Base-by-base conservation (phyloP, 2,888 invertebrate genomes). In the Trachelus iudaicus region DNA sequence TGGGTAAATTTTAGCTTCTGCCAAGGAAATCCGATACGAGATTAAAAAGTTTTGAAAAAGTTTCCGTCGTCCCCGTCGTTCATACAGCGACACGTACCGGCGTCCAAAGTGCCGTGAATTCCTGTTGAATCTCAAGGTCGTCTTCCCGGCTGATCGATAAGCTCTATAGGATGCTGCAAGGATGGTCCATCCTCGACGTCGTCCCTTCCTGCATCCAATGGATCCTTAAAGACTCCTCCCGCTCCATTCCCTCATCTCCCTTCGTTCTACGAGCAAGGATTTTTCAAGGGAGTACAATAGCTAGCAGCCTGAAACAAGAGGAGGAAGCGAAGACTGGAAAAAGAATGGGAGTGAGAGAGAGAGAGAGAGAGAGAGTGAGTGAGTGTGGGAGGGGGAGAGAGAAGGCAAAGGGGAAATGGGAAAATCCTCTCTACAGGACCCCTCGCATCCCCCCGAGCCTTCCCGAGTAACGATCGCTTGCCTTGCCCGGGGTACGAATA, bases 381-480 rank as follows among this genome's bases (percentile, higher is more conserved):
- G n/a, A n/a, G n/a, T n/a, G n/a, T n/a, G n/a, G 4, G 37, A 13
- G 13, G 4, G 40, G 15, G 37, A 75, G 34, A 35, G 69, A n/a
- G 75, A 34, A 4, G 30, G 69, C 12, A 69, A 33, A 69, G n/a
- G 69, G 69, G 85, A 84, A 84, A 83, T 84, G 84, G 85, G 82
- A 85, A 84, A 81, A 75, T 82, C 84, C 84, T 83, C 81, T 84
- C 83, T 84, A 15, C 40, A 2, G 30, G 4, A 83, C 82, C 79
- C 79, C 77, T 79, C 77, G 75, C 69, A 80, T 76, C 81, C 77
- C 12, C 81, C 83, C 84, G 83, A 83, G 81, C 85, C 85, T 85
- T 86, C 83, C 83, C 87, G 85, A 85, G 89, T 89, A 89, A 89
- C 89, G 89, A 89, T 89, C 89, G 89, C 87, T 85, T 88, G 87